Evolutionary conservation across 2,113 vertebrate species (phyloP), one percentile per base, ranked within the genome.

Genomic region (Rynchops niger): DNA sequence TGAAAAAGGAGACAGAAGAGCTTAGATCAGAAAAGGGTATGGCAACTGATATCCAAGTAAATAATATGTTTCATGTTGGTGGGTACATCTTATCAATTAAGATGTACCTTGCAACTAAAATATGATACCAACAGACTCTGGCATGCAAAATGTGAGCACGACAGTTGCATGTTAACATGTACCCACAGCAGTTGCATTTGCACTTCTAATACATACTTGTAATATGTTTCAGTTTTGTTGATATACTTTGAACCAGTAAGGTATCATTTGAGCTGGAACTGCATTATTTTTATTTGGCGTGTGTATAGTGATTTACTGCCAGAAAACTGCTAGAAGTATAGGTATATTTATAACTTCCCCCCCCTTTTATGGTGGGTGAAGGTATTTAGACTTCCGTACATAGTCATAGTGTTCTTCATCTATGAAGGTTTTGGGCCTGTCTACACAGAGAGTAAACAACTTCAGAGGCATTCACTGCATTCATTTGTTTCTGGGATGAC

Each of bases 1-100:
- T 99, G 97, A 99, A 99, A 96, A 99, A 99, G 96, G 99, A 99
- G 97, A 98, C 98, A 0, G 99, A 99, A 96, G 99, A 99, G 82
- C 98, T 99, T 96, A 98, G 99, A 97, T 98, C 99, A 95, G 99
- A 99, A 97, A 99, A 99, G 97, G 99, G 99, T 99, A 98, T 97
- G 97, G 77, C 61, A 88, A 55, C 77, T 88, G 97, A 94, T 98
- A 91, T 97, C 91, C 95, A 85, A 89, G 53, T 97, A 87, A 76
- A 63, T 96, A 59, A 82, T 49, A 63, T 82, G 63, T 65, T 93
- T 76, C 93, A 89, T 11, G 5, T 63, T 89, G 79, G 19, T 81
- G 81, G 95, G 86, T 97, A 34, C 70, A 66, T 93, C 89, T 97
- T 97, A 89, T 49, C 91, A 84, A 4, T 47, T 45, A 88, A 88